Conservation (phyloP, 2,113 vertebrate species). For the Eira barbara region DNA sequence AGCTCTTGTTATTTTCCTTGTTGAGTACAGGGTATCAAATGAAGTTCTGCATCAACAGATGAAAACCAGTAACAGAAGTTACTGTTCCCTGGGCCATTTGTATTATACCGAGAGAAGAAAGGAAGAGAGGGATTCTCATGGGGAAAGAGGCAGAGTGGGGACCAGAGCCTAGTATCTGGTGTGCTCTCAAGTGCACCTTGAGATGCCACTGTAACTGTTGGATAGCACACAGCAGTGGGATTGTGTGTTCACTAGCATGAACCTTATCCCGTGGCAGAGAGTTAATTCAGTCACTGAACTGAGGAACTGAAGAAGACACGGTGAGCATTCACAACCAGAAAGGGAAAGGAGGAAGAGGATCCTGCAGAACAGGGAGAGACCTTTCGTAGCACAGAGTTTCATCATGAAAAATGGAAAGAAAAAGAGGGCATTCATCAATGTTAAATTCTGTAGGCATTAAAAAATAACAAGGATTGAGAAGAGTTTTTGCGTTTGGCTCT, state of each 20-base stretch:
- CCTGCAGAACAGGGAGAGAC: not conserved
- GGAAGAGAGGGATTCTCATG: not conserved
- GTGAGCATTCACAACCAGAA: not conserved
- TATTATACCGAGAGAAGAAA: not conserved
- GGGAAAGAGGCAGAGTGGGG: not conserved
- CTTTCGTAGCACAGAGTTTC: not conserved
- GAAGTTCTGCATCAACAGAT: not conserved
- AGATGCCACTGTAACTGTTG: not conserved
- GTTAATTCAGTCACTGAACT: not conserved
- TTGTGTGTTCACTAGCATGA: not conserved
- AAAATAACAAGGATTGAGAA: not conserved
- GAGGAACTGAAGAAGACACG: not conserved
- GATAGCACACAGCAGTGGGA: not conserved
- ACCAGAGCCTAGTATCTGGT: not conserved
- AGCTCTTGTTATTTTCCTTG: not conserved
- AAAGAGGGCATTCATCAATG: not conserved
- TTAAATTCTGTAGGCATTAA: not conserved
- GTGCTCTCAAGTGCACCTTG: not conserved
- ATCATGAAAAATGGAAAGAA: not conserved
- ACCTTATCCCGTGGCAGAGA: not conserved
- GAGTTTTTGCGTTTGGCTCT: not conserved
- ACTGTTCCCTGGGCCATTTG: not conserved
- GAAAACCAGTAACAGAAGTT: not conserved
- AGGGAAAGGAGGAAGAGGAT: not conserved
- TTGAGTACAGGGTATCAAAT: not conserved